phyloP scores from a whole-genome alignment of 2,113 vertebrate genomes.

The Hemibagrus wyckioides region DNA sequence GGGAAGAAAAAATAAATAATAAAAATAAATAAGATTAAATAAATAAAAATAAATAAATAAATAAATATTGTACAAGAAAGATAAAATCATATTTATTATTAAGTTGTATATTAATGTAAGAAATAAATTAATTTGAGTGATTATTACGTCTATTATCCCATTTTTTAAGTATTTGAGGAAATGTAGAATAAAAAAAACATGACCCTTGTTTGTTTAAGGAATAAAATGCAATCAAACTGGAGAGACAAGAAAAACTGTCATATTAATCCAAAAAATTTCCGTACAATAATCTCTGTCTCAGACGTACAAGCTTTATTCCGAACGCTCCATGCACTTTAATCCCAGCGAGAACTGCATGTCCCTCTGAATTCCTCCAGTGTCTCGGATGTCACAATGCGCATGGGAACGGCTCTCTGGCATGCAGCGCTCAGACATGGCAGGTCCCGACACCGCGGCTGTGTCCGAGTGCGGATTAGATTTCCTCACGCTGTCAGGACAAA shows the following conservation, averaged over 20 bases:
- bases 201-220: neutral
- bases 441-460: neutral
- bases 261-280: neutral
- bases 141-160: neutral
- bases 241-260: neutral
- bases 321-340: neutral
- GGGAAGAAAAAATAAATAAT: neutral
- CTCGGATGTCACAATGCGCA: neutral
- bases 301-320: neutral
- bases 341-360: neutral
- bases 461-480: slow-evolving; percentile 10
- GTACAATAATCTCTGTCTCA: neutral
- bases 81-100: too few relatives aligned
- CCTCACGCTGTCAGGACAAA: slow-evolving; percentile 2
- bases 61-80: too few relatives aligned
- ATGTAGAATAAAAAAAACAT: too few relatives aligned
- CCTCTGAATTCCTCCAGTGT: neutral
- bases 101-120: too few relatives aligned
- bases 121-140: neutral
- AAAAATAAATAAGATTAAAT: too few relatives aligned
- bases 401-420: neutral
- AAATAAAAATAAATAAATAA: too few relatives aligned
- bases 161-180: neutral
- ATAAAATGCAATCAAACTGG: neutral
- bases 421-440: neutral